Evolutionary conservation across 2,888 invertebrate genomes (phyloP).

Genomic region (Adelphocoris suturalis): DNA sequence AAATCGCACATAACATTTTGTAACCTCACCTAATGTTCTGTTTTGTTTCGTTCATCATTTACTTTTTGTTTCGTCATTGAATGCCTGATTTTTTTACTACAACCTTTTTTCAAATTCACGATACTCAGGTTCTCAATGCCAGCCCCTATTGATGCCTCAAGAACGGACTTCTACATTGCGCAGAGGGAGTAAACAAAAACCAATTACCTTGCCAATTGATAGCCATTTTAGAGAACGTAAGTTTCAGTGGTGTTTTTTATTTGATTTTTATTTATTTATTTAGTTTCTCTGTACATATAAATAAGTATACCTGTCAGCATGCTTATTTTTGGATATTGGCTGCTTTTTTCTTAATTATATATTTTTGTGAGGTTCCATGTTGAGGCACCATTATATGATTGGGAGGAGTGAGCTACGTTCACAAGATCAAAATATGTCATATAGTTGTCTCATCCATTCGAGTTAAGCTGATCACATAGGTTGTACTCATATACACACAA

Average conservation of each 20-base stretch:
- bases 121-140: conserved; percentile 75
- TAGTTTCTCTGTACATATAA: conserved; percentile 32
- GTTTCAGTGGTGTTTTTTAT: conserved; percentile 78
- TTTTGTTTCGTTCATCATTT: conserved; percentile 19
- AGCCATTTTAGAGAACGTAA: conserved; percentile 84
- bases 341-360: background rate
- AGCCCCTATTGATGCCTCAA: conserved; percentile 76
- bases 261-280: too few species aligned
- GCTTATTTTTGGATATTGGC: conserved; percentile 61
- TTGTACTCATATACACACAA: too few species aligned
- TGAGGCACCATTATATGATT: too few species aligned
- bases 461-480: too few species aligned
- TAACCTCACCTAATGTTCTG: background rate
- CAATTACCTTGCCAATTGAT: conserved; percentile 85
- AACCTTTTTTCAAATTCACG: conserved; percentile 66
- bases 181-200: conserved; percentile 82
- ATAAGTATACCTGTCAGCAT: conserved; percentile 44
- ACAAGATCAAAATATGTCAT: too few species aligned
- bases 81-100: conserved; percentile 69
- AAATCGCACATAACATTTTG: conserved; percentile 9
- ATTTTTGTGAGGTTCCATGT: background rate
- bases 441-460: too few species aligned
- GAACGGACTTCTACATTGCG: conserved; percentile 80
- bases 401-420: too few species aligned
- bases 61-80: conserved; percentile 75